A percentile compares a stretch with the other conserved stretches of the same genome.
Conservation (phyloP, 2,113 vertebrate genomes). For the Ciconia stormi region DNA sequence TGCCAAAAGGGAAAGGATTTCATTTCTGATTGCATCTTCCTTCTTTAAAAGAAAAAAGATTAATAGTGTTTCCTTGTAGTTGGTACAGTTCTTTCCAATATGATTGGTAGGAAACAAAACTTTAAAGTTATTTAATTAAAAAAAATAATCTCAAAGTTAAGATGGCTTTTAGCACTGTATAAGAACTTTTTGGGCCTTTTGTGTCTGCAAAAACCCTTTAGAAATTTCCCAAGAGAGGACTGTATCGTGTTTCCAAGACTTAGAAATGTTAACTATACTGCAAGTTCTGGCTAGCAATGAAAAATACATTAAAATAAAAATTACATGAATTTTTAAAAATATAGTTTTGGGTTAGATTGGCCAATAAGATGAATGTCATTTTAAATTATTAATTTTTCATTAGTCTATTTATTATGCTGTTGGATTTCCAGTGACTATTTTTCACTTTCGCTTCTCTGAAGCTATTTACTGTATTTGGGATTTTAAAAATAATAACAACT, state of each 20-base stretch:
- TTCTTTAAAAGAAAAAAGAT: neutral
- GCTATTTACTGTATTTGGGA: neutral
- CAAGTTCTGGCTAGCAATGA: neutral
- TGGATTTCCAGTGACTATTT: neutral
- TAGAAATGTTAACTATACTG: neutral
- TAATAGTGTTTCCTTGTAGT: neutral
- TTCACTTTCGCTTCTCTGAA: neutral
- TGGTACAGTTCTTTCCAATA: neutral
- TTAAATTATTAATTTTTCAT: neutral
- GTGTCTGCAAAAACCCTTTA: neutral
- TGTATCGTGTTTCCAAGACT: neutral
- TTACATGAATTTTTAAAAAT: fast-evolving
- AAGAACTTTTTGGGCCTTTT: neutral
- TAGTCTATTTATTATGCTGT: neutral
- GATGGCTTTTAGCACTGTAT: neutral
- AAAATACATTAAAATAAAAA: neutral
- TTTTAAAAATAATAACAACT: neutral
- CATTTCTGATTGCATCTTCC: neutral
- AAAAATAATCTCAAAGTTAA: neutral
- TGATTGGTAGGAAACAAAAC: neutral
- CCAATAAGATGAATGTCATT: neutral
- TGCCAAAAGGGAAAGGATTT: neutral
- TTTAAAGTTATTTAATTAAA: neutral
- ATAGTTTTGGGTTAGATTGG: neutral
- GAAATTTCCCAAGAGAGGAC: neutral